phyloP scores from a whole-genome alignment of 1,140 invertebrate genomes.

The Lethrus apterus region DNA sequence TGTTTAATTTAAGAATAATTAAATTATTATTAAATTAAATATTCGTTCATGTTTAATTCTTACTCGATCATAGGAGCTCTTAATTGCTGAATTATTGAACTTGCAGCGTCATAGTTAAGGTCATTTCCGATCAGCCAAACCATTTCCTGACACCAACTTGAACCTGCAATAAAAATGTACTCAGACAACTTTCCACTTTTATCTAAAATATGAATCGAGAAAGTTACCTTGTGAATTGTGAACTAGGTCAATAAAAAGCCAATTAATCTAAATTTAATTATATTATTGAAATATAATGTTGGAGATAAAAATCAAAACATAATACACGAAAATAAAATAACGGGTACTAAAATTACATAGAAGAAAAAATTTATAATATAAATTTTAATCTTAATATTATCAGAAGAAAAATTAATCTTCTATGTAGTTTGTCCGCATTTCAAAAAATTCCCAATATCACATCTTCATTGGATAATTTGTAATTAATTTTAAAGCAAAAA shows the following conservation, averaged over 20 bases:
- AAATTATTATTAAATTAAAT: not conserved
- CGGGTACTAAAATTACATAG: not conserved
- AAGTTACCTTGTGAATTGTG: constrained; percentile 2
- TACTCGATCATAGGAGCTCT: constrained; percentile 37
- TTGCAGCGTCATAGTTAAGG: constrained; percentile 66
- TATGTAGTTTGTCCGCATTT: constrained; percentile 1
- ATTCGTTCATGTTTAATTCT: too few relatives aligned
- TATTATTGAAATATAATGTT: not conserved
- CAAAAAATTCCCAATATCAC: not conserved
- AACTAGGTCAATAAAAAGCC: not conserved
- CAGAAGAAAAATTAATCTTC: constrained; percentile 5
- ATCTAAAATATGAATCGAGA: too few relatives aligned
- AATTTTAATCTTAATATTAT: too few relatives aligned
- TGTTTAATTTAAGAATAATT: too few relatives aligned
- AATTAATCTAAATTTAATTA: not conserved
- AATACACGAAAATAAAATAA: constrained; percentile 4
- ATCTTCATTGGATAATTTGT: not conserved
- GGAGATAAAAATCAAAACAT: constrained; percentile 2
- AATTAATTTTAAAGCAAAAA: not conserved
- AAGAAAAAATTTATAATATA: too few relatives aligned
- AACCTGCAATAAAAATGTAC: too few relatives aligned
- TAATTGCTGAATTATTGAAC: constrained; percentile 50
- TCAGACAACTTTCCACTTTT: too few relatives aligned
- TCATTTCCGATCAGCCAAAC: constrained; percentile 76
- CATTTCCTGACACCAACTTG: constrained; percentile 85